phyloP scores from a whole-genome alignment of 2,888 invertebrate species.

The Acanthococcus lagerstroemiae region DNA sequence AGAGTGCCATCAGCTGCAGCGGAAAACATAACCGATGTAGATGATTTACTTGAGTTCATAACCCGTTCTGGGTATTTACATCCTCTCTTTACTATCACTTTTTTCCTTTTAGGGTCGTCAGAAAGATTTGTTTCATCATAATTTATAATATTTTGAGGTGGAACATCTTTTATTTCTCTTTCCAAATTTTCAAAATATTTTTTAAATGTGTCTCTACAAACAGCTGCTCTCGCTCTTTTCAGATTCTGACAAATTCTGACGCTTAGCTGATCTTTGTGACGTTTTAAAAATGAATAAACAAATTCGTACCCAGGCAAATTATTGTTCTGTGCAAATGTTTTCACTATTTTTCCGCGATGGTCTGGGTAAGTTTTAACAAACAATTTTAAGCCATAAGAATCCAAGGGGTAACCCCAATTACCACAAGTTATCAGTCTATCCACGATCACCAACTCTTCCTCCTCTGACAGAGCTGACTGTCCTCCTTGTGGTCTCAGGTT shows the following conservation, averaged over 20 bases:
- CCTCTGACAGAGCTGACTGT: slow-evolving; percentile 10
- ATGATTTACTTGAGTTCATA: slow-evolving; percentile 19
- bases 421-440: slow-evolving; percentile 1
- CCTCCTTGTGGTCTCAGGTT: slow-evolving; percentile 12
- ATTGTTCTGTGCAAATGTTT: slow-evolving; percentile 33
- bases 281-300: slow-evolving; percentile 21
- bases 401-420: slow-evolving; percentile 26
- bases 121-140: slow-evolving; percentile 30
- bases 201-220: slow-evolving; percentile 12
- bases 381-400: slow-evolving; percentile 22
- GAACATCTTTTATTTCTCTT: slow-evolving; percentile 10
- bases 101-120: slow-evolving; percentile 28
- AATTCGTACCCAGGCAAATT: slow-evolving; percentile 34
- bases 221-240: slow-evolving; percentile 16
- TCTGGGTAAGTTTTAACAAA: slow-evolving; percentile 37
- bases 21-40: slow-evolving; percentile 34
- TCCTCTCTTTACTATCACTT: slow-evolving; percentile 22
- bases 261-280: slow-evolving; percentile 10
- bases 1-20: slow-evolving; percentile 33
- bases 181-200: slow-evolving; percentile 22
- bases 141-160: slow-evolving; percentile 14
- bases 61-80: background rate
- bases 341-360: slow-evolving; percentile 32
- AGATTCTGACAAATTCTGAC: slow-evolving; percentile 31
- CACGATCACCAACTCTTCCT: slow-evolving; percentile 9